Evolutionary conservation across 2,888 invertebrate species (phyloP).

Genomic region (Caenorhabditis auriculariae): DNA sequence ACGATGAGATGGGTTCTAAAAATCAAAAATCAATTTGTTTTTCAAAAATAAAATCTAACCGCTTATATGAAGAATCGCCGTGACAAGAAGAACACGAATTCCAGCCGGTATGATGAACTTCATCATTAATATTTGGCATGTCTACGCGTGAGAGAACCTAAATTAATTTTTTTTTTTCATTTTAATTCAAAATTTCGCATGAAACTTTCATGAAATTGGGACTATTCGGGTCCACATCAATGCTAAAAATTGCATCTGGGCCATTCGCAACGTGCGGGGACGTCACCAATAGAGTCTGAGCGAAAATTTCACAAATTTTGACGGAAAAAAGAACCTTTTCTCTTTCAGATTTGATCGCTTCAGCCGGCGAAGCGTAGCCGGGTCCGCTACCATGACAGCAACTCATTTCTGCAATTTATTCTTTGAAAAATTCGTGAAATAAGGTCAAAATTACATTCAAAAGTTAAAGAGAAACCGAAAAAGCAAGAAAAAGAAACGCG

Average conservation of each 20-base stretch:
- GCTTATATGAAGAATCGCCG: constrained; percentile 24
- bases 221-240: constrained; percentile 87
- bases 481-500: too few species aligned
- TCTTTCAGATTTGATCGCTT: constrained; percentile 80
- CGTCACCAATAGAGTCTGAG: constrained; percentile 78
- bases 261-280: constrained; percentile 70
- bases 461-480: too few species aligned
- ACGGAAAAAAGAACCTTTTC: constrained; percentile 75
- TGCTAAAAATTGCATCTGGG: constrained; percentile 84
- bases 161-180: too few species aligned
- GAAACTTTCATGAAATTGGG: too few species aligned
- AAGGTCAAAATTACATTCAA: too few species aligned
- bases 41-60: constrained; percentile 12
- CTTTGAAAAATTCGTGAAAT: too few species aligned
- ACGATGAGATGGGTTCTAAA: constrained; percentile 78
- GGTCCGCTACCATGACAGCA: too few species aligned
- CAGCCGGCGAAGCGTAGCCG: constrained; percentile 69
- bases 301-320: too few species aligned
- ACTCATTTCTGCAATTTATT: too few species aligned
- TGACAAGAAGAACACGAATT: constrained; percentile 93
- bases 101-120: constrained; percentile 94
- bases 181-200: too few species aligned
- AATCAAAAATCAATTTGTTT: too few species aligned
- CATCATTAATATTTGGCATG: constrained; percentile 79
- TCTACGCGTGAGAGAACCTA: constrained; percentile 84